Conservation (phyloP, 2,888 invertebrate species). For the Folsomia manolachei region DNA sequence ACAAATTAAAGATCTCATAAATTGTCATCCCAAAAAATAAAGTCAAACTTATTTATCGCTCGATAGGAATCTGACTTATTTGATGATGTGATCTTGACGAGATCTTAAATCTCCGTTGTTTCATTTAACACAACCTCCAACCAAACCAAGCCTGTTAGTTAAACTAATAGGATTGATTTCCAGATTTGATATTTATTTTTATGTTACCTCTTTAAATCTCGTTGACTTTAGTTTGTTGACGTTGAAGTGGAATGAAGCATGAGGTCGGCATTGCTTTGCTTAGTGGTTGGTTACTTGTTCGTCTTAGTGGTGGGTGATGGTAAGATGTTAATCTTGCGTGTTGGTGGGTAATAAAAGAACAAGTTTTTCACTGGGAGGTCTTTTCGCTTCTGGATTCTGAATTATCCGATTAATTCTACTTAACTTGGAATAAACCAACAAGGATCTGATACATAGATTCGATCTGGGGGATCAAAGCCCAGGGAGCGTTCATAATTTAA, state of each 20-base stretch:
- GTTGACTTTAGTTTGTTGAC: no score
- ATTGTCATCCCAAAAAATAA: no score
- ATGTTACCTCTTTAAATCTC: conserved; percentile 1
- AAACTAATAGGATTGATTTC: conserved; percentile 3
- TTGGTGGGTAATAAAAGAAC: conserved; percentile 44
- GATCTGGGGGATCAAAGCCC: no score
- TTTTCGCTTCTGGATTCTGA: conserved; percentile 15
- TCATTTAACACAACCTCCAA: no score
- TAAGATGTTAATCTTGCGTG: conserved; percentile 46
- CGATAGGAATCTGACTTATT: neutral
- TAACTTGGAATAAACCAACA: no score
- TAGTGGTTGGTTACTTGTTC: neutral
- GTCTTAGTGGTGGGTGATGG: neutral
- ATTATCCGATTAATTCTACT: conserved; percentile 3
- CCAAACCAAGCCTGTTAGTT: neutral
- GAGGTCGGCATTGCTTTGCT: neutral
- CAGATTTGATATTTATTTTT: conserved; percentile 1
- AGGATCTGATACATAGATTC: no score
- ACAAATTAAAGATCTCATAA: neutral
- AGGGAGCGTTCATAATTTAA: no score
- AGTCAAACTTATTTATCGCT: neutral
- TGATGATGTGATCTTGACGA: neutral
- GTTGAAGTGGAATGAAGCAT: neutral
- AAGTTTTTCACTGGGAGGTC: conserved; percentile 48
- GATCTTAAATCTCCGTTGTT: neutral